These are phyloP conservation scores for Centruroides sculpturatus DNA, from an alignment of 1,140 invertebrate species.

Conservation along the genomic window DNA sequence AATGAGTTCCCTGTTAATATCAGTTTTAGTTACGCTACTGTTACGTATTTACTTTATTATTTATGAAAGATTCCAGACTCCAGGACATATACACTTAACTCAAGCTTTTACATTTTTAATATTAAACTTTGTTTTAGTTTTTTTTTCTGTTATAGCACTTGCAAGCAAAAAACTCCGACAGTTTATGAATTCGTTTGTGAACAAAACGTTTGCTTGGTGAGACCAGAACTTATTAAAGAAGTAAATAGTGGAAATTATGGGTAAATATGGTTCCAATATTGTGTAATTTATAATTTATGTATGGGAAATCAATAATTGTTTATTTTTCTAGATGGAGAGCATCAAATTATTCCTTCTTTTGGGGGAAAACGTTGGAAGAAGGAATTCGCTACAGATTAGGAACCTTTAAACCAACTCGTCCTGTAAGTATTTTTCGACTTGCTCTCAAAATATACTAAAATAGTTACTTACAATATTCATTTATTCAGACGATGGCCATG, in stretches of 20 bases:
- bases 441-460: no score
- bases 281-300: no score
- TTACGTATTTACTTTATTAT: no score
- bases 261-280: conserved; percentile 12
- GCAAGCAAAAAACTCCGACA: conserved; percentile 30
- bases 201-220: conserved; percentile 53
- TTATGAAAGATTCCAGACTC: no score
- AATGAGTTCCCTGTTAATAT: no score
- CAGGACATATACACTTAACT: no score
- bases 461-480: neutral
- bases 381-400: conserved; percentile 60
- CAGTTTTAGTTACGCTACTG: no score
- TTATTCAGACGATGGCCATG: conserved; percentile 47
- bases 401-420: conserved; percentile 39
- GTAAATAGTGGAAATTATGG: conserved; percentile 42
- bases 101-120: no score
- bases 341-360: conserved; percentile 63
- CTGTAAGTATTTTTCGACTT: conserved; percentile 24
- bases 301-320: neutral
- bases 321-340: conserved; percentile 48
- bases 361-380: conserved; percentile 62
- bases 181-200: conserved; percentile 48
- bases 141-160: conserved; percentile 38
- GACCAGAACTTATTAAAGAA: conserved; percentile 43
- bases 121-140: no score